A percentile compares a stretch with the other conserved stretches of the same genome.
phyloP scores from a whole-genome alignment of 2,888 invertebrate species.

The Cryptus viduatorius region DNA sequence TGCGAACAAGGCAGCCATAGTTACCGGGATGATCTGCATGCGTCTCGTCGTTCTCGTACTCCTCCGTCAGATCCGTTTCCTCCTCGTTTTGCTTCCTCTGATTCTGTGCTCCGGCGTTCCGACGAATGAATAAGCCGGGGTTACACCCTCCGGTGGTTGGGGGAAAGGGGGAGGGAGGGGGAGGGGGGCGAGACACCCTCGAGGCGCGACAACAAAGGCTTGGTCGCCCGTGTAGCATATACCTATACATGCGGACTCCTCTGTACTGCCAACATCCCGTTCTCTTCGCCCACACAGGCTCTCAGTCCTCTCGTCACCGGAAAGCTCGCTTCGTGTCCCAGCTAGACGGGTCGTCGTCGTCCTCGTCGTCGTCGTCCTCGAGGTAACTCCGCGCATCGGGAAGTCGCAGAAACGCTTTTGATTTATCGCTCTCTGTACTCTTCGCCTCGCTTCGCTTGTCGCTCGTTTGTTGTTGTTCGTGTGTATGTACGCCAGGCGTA shows the following conservation, averaged over 20 bases:
- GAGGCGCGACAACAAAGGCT: conserved; percentile 72
- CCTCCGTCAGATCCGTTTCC: conserved; percentile 78
- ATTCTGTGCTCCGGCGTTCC: conserved; percentile 46
- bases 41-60: conserved; percentile 52
- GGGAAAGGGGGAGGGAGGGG: conserved; percentile 57
- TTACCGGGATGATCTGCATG: conserved; percentile 67
- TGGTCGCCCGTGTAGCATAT: conserved; percentile 69
- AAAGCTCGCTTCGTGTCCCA: conserved; percentile 63
- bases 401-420: conserved; percentile 73
- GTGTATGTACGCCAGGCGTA: conserved; percentile 56
- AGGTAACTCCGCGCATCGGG: conserved; percentile 69
- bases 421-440: conserved; percentile 76
- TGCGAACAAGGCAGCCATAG: conserved; percentile 38
- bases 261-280: conserved; percentile 67
- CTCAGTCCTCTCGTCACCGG: conserved; percentile 62
- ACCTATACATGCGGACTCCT: conserved; percentile 47
- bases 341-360: conserved; percentile 58
- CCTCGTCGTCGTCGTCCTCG: conserved; percentile 61
- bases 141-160: conserved; percentile 80
- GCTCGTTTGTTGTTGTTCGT: conserved; percentile 59
- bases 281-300: conserved; percentile 67
- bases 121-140: conserved; percentile 83
- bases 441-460: conserved; percentile 70
- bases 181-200: conserved; percentile 80
- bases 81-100: conserved; percentile 80